These are phyloP conservation scores for Caenorhabditis latens DNA, from an alignment of 1,140 invertebrate species.

Conservation along the genomic window DNA sequence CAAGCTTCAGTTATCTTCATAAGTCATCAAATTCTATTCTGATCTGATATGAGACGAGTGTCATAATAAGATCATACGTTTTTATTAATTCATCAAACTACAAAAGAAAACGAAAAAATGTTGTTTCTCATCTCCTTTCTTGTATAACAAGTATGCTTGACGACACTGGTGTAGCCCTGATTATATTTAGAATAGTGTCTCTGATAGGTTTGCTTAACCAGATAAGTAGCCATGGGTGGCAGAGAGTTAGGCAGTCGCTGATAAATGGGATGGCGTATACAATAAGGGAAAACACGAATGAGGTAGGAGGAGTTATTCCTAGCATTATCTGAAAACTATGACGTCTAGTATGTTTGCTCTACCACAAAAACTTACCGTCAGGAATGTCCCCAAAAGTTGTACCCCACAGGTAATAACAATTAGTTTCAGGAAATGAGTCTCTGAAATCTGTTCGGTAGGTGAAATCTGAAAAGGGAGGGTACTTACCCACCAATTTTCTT, in stretches of 20 bases:
- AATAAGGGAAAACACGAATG: neutral
- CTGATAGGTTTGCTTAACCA: neutral
- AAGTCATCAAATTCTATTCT: too few species aligned
- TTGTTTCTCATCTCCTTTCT: neutral
- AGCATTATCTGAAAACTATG: conserved; percentile 28
- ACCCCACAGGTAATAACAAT: neutral
- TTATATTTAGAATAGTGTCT: neutral
- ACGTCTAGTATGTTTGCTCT: too few species aligned
- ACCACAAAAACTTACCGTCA: too few species aligned
- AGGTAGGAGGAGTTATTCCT: neutral
- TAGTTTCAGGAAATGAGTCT: neutral
- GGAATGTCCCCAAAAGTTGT: neutral
- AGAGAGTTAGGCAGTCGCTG: neutral
- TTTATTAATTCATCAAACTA: too few species aligned
- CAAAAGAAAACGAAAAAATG: neutral
- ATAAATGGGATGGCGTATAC: neutral
- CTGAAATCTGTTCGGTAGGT: too few species aligned
- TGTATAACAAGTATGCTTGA: neutral
- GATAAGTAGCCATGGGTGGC: neutral
- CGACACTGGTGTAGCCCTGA: neutral
- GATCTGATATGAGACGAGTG: too few species aligned
- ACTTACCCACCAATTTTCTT: neutral
- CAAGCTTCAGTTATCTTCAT: too few species aligned
- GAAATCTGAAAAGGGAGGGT: too few species aligned
- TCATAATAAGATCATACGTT: too few species aligned